A percentile compares a stretch with the other conserved stretches of the same genome.
Conservation (phyloP, 1,140 invertebrate species). For the Coptotermes formosanus region DNA sequence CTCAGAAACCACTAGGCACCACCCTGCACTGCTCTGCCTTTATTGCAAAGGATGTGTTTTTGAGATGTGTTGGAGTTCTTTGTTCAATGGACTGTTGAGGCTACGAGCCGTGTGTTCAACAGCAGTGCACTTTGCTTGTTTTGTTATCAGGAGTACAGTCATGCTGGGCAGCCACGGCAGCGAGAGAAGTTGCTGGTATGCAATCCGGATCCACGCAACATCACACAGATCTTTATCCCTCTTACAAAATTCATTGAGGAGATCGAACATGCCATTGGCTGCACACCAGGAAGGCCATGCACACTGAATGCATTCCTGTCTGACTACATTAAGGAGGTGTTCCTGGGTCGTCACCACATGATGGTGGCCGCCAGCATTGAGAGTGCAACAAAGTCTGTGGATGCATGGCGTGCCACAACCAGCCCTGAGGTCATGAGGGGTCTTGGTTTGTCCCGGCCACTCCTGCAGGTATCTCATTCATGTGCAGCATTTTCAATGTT, state of each 20-base stretch:
- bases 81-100: no score
- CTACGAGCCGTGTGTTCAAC: no score
- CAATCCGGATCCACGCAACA: conserved; percentile 70
- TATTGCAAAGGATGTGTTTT: no score
- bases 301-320: conserved; percentile 72
- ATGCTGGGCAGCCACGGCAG: conserved; percentile 35
- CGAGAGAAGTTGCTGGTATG: conserved; percentile 64
- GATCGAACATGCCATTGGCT: conserved; percentile 67
- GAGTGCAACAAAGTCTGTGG: conserved; percentile 66
- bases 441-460: conserved; percentile 60
- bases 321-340: conserved; percentile 73
- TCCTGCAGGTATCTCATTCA: conserved; percentile 59
- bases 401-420: conserved; percentile 70
- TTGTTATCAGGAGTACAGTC: conserved; percentile 27
- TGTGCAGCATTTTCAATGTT: conserved; percentile 34
- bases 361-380: conserved; percentile 62
- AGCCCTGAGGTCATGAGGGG: conserved; percentile 64
- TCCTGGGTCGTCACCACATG: conserved; percentile 59
- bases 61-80: no score
- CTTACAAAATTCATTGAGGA: conserved; percentile 74
- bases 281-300: conserved; percentile 59
- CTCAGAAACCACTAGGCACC: no score
- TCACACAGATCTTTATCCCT: conserved; percentile 72
- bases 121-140: no score
- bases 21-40: no score